Percentiles rank a stretch among this genome's conserved stretches.
phyloP scores from a whole-genome alignment of 1,140 invertebrate genomes.

The Achroia grisella region DNA sequence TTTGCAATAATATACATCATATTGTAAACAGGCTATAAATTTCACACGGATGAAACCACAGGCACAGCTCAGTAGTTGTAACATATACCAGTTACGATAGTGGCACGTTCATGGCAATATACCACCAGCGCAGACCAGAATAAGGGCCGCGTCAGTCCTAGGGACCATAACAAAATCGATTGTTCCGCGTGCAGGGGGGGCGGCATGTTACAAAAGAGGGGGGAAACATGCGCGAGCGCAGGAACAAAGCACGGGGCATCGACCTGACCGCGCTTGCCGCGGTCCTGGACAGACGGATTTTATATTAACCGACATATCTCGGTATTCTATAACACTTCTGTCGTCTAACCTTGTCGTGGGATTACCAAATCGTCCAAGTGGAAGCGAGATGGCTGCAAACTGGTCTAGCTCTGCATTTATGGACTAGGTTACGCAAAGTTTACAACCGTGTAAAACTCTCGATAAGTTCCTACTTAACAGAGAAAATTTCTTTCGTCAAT shows the following conservation, averaged over 20 bases:
- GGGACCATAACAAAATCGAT: slow-evolving; percentile 21
- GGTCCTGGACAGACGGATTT: slow-evolving; percentile 17
- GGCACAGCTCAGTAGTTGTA: too few species aligned
- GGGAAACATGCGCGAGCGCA: slow-evolving; percentile 12
- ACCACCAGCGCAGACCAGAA: slow-evolving; percentile 2
- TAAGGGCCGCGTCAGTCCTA: slow-evolving; percentile 15
- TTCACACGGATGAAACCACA: too few species aligned
- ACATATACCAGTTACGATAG: too few species aligned
- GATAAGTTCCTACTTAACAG: too few species aligned
- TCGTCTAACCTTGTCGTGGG: slow-evolving; percentile 3
- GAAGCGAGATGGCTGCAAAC: background rate
- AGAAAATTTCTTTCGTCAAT: too few species aligned
- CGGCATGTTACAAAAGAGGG: slow-evolving; percentile 2
- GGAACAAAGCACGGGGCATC: slow-evolving; percentile 45
- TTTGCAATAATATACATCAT: too few species aligned
- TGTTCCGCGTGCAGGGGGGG: slow-evolving; percentile 11
- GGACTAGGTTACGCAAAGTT: too few species aligned
- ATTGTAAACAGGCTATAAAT: too few species aligned
- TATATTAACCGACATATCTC: slow-evolving; percentile 18
- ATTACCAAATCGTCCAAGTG: background rate
- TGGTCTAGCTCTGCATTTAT: too few species aligned
- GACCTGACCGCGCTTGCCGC: slow-evolving; percentile 31
- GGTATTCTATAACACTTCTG: slow-evolving; percentile 4
- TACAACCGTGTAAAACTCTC: too few species aligned
- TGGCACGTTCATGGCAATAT: background rate